Percentiles rank a stretch among this genome's conserved stretches.
phyloP scores from a whole-genome alignment of 2,797 vertebrate genomes.

The Epinephelus awoara region DNA sequence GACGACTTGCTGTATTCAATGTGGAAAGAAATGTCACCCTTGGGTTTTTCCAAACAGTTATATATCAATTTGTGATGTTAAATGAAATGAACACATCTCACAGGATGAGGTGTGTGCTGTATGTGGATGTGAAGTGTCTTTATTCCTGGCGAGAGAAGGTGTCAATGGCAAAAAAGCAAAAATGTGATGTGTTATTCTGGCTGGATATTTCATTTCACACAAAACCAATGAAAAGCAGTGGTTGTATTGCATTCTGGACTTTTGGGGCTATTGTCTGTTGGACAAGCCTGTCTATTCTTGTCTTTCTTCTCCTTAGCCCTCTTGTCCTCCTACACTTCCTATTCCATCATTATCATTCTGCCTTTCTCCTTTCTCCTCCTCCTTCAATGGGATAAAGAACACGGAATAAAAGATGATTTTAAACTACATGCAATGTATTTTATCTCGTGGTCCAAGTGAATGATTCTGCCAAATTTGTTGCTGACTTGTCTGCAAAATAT shows the following conservation, averaged over 20 bases:
- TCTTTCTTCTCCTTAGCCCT: neutral
- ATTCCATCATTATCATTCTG: neutral
- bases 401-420: slow-evolving; percentile 1
- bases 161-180: neutral
- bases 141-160: neutral
- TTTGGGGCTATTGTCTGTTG: neutral
- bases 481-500: neutral
- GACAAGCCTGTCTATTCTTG: neutral
- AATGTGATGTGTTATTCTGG: neutral
- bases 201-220: slow-evolving; percentile 2
- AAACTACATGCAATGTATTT: slow-evolving; percentile 1
- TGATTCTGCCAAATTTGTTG: neutral
- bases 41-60: neutral
- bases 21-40: neutral
- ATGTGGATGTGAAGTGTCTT: neutral
- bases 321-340: neutral
- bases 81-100: neutral
- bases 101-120: neutral
- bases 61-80: neutral
- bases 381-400: slow-evolving; percentile 10
- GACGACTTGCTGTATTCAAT: slow-evolving; percentile 11
- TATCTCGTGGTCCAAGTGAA: neutral
- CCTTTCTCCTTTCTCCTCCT: neutral
- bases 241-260: slow-evolving; percentile 3
- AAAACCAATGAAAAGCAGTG: neutral